Base-by-base conservation (phyloP, 2,888 invertebrate species). In the Chymomyza caudatula region DNA sequence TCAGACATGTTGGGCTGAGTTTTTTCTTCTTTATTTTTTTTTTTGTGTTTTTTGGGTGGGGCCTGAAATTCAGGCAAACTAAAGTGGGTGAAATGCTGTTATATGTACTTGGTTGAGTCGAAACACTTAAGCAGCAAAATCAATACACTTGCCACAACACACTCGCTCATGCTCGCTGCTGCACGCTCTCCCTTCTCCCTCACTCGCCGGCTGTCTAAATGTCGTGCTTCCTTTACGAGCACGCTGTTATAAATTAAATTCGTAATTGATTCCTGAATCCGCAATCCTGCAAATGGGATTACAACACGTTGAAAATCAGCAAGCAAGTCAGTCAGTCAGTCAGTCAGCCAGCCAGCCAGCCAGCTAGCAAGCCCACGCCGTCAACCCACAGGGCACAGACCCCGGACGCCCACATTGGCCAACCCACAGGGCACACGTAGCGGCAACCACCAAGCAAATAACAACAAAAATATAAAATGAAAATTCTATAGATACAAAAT, bases 251-350 rank as follows among this genome's bases (percentile, higher is more conserved):
- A 82, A 82, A 86, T 86, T 86, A 76, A 85, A 86, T 80, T 85
- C 76, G 87, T 86, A 86, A 86, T 87, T 86, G 86, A 86, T 86
- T 86, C 84, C 86, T 87, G 87, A 86, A 85, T 85, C 87, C 84
- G 86, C 86, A 87, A 86, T 87, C 85, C 76, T 79, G 83, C 81
- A 86, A 86, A 86, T 87, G 85, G 87, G 86, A 86, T 86, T 86
- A 86, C 85, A 79, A 86, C 86, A 86, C 86, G 87, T 86, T 80
- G 77, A 65, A 70, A 79, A 82, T 77, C 85, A 74, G 76, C 76
- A 63, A 53, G 52, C 19, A 43, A 63, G 61, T 66, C 51, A 25
- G 61, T 56, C 20, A 49, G 25, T 55, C 25, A 49, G 25, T 55
- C 23, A n/a, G 55, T 51, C 23, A 20, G 51, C 11, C 47, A 37